Conservation (phyloP, 2,113 vertebrate genomes). For the Ariopsis seemanni region DNA sequence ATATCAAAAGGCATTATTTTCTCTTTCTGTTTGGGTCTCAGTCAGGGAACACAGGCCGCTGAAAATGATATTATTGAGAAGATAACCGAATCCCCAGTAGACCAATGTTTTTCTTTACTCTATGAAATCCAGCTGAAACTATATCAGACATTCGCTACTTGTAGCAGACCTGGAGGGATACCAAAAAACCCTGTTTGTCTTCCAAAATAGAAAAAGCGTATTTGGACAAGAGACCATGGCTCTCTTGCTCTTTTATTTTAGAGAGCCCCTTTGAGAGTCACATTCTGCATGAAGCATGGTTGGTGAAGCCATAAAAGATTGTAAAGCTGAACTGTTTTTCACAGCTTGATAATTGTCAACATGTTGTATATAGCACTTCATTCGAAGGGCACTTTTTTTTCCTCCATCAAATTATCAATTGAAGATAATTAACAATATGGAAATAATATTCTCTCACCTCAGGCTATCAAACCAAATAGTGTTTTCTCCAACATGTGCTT, state of each 20-base stretch:
- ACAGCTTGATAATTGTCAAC: background rate
- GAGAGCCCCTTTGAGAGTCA: background rate
- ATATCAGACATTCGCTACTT: constrained; percentile 29
- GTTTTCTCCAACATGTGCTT: background rate
- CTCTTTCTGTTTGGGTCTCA: constrained; percentile 19
- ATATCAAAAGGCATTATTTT: constrained; percentile 17
- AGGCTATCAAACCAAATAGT: too few relatives aligned
- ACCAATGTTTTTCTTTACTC: constrained; percentile 37
- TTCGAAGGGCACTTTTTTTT: background rate
- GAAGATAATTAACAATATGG: background rate
- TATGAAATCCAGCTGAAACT: constrained; percentile 31
- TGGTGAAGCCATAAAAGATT: background rate
- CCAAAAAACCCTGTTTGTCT: constrained; percentile 29
- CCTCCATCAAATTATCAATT: background rate
- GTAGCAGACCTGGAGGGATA: constrained; percentile 32
- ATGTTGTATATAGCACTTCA: background rate
- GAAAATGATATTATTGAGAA: constrained; percentile 18
- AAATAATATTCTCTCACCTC: background rate
- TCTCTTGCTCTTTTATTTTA: background rate
- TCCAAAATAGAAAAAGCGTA: background rate
- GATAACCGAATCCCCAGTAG: constrained; percentile 26
- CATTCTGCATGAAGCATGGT: background rate
- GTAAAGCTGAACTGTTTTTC: background rate
- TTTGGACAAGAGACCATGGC: background rate
- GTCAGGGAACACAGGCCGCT: constrained; percentile 32